These are phyloP conservation scores for Leptura quadrifasciata DNA, from an alignment of 2,888 invertebrate species.

Conservation along the genomic window DNA sequence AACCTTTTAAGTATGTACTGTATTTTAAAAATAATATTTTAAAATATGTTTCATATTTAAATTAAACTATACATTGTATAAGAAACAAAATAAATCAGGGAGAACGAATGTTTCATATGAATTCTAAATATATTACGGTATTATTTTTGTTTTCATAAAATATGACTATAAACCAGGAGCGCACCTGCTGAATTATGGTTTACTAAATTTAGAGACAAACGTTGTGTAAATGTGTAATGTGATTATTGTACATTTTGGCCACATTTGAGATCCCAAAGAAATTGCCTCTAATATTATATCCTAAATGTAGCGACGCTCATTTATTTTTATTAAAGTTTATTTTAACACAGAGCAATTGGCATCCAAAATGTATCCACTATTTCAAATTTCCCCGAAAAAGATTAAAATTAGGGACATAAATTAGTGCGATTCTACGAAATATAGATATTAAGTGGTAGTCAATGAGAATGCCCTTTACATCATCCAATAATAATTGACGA, in stretches of 20 bases:
- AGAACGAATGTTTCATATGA: neutral
- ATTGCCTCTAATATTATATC: neutral
- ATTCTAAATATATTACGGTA: neutral
- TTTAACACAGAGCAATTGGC: no score
- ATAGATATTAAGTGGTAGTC: no score
- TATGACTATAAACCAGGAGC: neutral
- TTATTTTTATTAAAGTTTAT: no score
- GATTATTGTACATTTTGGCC: neutral
- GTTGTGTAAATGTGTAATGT: neutral
- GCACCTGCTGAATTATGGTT: conserved; percentile 13
- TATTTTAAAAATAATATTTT: neutral
- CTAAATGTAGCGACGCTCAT: no score
- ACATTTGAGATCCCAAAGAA: neutral
- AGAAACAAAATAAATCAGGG: neutral
- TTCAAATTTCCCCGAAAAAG: no score
- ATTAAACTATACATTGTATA: neutral
- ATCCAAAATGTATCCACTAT: no score
- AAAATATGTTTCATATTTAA: no score
- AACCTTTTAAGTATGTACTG: no score
- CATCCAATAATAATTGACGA: no score
- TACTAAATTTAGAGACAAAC: neutral
- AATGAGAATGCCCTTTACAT: no score
- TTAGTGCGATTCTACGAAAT: no score
- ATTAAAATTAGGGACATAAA: no score
- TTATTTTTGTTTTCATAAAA: conserved; percentile 4